A percentile compares a stretch with the other conserved stretches of the same genome.
These are phyloP conservation scores for Sclerodermus sp. DNA, from an alignment of 2,888 invertebrate species.

Conservation along the genomic window DNA sequence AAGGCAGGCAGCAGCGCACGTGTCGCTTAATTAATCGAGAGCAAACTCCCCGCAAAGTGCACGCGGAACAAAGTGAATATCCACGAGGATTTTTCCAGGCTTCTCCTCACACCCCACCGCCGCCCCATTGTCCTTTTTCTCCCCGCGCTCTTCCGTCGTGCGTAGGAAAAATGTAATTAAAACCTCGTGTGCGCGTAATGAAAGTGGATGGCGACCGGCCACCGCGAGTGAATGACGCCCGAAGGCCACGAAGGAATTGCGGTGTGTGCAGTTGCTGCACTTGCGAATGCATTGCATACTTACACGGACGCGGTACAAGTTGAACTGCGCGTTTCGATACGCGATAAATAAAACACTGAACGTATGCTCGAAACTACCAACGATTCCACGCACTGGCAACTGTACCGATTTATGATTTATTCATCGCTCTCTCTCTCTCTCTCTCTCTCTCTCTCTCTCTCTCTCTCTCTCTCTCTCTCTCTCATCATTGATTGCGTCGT, in stretches of 20 bases:
- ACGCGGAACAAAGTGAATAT: background rate
- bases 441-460: too few relatives aligned
- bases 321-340: too few relatives aligned
- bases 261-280: slow-evolving; percentile 33
- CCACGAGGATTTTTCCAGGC: background rate
- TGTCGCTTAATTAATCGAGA: too few relatives aligned
- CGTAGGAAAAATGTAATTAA: slow-evolving; percentile 49
- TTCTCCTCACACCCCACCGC: background rate
- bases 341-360: background rate
- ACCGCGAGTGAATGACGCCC: slow-evolving; percentile 52
- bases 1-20: too few relatives aligned
- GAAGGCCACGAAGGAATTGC: slow-evolving; percentile 50
- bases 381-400: too few relatives aligned
- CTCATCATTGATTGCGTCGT: too few relatives aligned
- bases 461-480: too few relatives aligned
- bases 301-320: too few relatives aligned
- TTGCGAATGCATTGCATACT: background rate
- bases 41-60: too few relatives aligned
- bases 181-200: slow-evolving; percentile 39
- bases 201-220: slow-evolving; percentile 48
- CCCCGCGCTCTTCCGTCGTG: too few relatives aligned
- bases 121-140: slow-evolving; percentile 10
- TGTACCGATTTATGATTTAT: too few relatives aligned
- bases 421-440: background rate
- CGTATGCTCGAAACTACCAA: background rate